phyloP scores from a whole-genome alignment of 2,888 invertebrate species.

The Eilema depressum region DNA sequence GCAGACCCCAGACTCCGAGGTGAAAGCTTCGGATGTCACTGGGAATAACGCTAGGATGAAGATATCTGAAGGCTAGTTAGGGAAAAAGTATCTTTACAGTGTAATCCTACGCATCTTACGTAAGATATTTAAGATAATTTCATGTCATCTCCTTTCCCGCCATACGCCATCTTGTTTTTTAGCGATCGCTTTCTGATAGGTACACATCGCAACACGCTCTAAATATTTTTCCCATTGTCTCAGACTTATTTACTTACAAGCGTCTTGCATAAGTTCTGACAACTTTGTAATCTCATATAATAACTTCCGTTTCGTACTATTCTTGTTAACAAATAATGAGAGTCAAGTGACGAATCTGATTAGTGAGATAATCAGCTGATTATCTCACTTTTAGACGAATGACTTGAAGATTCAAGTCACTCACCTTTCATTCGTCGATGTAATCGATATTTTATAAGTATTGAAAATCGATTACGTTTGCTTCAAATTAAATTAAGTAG shows the following conservation, averaged over 20 bases:
- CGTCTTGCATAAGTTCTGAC: conserved; percentile 33
- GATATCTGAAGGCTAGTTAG: too few species aligned
- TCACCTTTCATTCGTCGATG: not conserved
- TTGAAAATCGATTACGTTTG: conserved; percentile 23
- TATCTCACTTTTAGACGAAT: conserved; percentile 21
- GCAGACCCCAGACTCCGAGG: too few species aligned
- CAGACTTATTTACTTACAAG: conserved; percentile 19
- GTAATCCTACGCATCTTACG: too few species aligned
- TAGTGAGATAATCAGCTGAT: conserved; percentile 17
- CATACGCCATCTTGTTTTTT: conserved; percentile 34
- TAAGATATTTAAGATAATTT: too few species aligned
- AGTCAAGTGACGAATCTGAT: conserved; percentile 15
- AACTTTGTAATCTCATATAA: conserved; percentile 16
- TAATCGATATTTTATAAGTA: conserved; percentile 32
- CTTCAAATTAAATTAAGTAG: conserved; percentile 23
- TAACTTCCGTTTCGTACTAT: conserved; percentile 27
- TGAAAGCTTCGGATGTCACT: too few species aligned
- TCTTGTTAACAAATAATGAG: conserved; percentile 24
- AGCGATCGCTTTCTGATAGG: conserved; percentile 26
- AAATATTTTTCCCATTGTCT: conserved; percentile 31
- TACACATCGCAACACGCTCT: conserved; percentile 26
- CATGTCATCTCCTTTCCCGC: conserved; percentile 22
- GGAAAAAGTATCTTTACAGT: too few species aligned
- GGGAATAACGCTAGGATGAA: too few species aligned
- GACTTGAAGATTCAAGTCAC: not conserved